Evolutionary conservation across 1,140 invertebrate species (phyloP), one percentile per base, ranked within the genome.

Genomic region (Anagrus nilaparvatae): DNA sequence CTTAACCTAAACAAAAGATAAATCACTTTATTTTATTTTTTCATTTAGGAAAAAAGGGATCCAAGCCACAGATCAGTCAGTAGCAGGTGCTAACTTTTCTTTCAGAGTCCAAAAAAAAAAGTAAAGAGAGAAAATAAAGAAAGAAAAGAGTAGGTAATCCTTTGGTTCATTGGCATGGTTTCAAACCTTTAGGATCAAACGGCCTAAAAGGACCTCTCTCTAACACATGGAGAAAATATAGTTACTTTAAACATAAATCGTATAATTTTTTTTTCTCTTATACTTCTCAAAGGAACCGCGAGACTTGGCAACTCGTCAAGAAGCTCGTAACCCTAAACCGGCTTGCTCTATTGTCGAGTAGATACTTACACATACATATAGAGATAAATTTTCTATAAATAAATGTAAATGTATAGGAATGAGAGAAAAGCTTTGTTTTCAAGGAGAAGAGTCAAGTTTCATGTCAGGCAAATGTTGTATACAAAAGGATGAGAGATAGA

Each of bases 271-370:
- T n/a, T n/a, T n/a, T n/a, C n/a, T n/a, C n/a, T n/a, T n/a, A n/a
- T n/a, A n/a, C n/a, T n/a, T n/a, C 33, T 52, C 52, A 55, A 55
- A 55, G 52, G 49, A 32, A 30, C 56, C 51, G 49, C 46, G 54
- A 51, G 44, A 60, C 53, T 65, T 65, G 63, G 63, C 63, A 64
- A 58, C 56, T 56, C 61, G 59, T 61, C 63, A 65, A 65, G 59
- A 61, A 58, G 52, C 54, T 56, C 51, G 54, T 58, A 63, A 60
- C 55, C 61, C 60, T 63, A 64, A 64, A n/a, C n/a, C n/a, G n/a
- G n/a, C n/a, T 55, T 55, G 53, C 54, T 49, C 54, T 52, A 60
- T 62, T 60, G 58, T 62, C n/a, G 49, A 48, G 47, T 45, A 33
- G 47, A 47, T 39, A 47, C 46, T 54, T 50, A 43, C 50, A 52